Percentiles rank a stretch among this genome's conserved stretches.
phyloP scores from a whole-genome alignment of 1,140 invertebrate species.

The Drosophila nannoptera region DNA sequence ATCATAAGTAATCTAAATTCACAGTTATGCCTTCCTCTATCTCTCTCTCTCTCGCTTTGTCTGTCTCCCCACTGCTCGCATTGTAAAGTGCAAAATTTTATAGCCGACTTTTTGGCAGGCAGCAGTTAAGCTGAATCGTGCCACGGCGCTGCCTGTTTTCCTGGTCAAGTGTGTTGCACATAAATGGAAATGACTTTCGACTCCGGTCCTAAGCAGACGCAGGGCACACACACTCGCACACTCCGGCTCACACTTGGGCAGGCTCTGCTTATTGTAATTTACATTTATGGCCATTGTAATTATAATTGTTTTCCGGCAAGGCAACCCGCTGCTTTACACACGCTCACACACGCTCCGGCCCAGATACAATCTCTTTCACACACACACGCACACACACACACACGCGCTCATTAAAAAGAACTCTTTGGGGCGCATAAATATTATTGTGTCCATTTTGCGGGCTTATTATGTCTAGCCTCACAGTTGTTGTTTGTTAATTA shows the following conservation, averaged over 20 bases:
- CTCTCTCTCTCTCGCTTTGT: not conserved
- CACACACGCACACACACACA: no score
- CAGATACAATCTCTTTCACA: no score
- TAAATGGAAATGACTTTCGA: conserved; percentile 36
- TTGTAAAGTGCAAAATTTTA: conserved; percentile 40
- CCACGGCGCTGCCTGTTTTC: conserved; percentile 11
- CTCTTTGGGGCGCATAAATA: conserved; percentile 24
- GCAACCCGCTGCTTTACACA: conserved; percentile 18
- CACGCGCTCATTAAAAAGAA: conserved; percentile 36
- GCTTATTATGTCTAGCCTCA: not conserved
- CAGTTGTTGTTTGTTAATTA: conserved; percentile 40
- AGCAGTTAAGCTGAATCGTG: conserved; percentile 22
- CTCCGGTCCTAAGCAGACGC: conserved; percentile 1
- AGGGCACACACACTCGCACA: conserved; percentile 4
- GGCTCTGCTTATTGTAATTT: conserved; percentile 28
- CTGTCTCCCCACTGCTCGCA: conserved; percentile 3
- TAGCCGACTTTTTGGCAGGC: conserved; percentile 33
- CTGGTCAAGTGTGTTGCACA: conserved; percentile 21
- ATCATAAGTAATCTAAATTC: conserved; percentile 58
- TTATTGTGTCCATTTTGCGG: conserved; percentile 8
- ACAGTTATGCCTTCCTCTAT: conserved; percentile 34
- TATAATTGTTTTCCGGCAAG: conserved; percentile 37
- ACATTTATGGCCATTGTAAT: conserved; percentile 54
- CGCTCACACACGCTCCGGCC: conserved; percentile 5
- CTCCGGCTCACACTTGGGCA: conserved; percentile 1